Evolutionary conservation across 2,113 vertebrate species (phyloP).

Genomic region (Pimephales promelas): DNA sequence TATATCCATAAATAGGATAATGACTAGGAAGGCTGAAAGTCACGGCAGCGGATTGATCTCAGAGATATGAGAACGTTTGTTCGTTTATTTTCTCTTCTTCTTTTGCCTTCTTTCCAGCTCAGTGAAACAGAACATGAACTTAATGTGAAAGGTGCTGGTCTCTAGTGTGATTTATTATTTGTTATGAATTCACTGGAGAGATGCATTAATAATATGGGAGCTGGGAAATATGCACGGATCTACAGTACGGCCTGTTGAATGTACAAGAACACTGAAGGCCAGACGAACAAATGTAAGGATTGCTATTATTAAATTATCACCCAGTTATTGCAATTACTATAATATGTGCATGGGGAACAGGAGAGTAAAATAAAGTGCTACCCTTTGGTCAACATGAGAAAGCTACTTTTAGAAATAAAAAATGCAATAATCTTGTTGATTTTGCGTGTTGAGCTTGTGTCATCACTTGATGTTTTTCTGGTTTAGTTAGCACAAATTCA

Average conservation of each 20-base stretch:
- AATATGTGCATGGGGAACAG: too few species aligned
- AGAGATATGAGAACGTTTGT: constrained; percentile 31
- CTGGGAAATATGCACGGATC: constrained; percentile 39
- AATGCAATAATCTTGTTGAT: neutral
- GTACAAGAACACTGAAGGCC: neutral
- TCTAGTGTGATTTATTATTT: constrained; percentile 54
- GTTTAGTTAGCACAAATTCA: neutral
- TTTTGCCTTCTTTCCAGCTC: constrained; percentile 48
- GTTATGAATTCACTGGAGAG: constrained; percentile 52
- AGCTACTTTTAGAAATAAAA: neutral
- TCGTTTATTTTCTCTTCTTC: constrained; percentile 3
- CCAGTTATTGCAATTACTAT: too few species aligned
- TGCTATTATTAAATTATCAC: neutral
- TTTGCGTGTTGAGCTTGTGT: neutral
- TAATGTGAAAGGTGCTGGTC: constrained; percentile 59
- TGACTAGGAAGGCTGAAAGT: constrained; percentile 57
- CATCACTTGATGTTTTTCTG: neutral
- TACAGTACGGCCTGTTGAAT: constrained; percentile 7
- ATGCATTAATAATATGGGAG: constrained; percentile 50
- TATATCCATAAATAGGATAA: constrained; percentile 63
- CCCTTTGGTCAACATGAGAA: too few species aligned
- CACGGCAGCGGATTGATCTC: constrained; percentile 57
- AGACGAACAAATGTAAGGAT: neutral
- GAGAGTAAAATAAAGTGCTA: too few species aligned
- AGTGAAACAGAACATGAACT: constrained; percentile 57